Base-by-base conservation (phyloP, 2,113 vertebrate genomes). In the Lycaon pictus region DNA sequence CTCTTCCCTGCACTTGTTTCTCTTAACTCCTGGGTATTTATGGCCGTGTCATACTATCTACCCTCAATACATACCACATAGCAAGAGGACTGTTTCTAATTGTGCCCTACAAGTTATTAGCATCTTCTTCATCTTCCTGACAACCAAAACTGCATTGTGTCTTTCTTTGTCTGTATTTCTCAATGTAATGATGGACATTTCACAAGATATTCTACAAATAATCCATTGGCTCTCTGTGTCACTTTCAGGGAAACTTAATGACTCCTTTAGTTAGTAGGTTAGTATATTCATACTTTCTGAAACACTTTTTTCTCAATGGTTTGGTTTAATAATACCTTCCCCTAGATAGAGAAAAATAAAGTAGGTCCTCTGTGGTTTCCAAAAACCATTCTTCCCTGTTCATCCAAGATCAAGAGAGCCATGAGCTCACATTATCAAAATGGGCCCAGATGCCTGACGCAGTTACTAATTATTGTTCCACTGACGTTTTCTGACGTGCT, bases 381-480 rank as follows among this genome's bases (percentile, higher is more conserved):
- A 93, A 83, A 96, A 96, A 35, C 51, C 2, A 3, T 19, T 55
- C 82, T 43, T 94, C 94, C 67, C 74, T 93, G 2, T 67, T 90
- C 60, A 67, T 55, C 83, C 83, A 74, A 67, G 87, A 88, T 37
- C 76, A 58, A 87, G 83, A 95, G 51, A 94, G 67, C 79, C 74
- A 48, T 84, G 96, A 92, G 56, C 92, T 98, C 91, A 90, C 85
- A 19, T 65, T 84, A 96, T 96, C 95, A 90, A 89, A 95, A 91
- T 27, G 82, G 90, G 91, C 88, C 72, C 82, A 77, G 82, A 88
- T 9, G 25, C 74, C 79, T 96, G 96, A 96, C 51, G 25, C 93
- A 13, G 93, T 96, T 95, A 87, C 97, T 98, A 95, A 97, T 96
- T 97, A 84, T 96, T 97, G 69, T 87, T 83, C 92, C 25, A 16